phyloP scores from a whole-genome alignment of 2,113 vertebrate genomes.

The Nymphicus hollandicus region DNA sequence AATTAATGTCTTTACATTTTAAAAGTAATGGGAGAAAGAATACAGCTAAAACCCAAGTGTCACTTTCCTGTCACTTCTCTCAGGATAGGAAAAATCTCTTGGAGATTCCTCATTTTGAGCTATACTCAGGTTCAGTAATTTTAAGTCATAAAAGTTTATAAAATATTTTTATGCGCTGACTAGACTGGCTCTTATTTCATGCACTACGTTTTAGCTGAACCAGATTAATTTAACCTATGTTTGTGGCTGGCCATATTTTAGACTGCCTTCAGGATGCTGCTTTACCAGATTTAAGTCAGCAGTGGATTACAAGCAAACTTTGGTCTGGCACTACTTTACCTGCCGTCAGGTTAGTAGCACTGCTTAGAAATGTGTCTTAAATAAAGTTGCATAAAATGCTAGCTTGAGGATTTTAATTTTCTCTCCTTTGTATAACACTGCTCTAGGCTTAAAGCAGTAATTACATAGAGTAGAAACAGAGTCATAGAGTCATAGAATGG shows the following conservation, averaged over 20 bases:
- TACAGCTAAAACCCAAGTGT: not conserved
- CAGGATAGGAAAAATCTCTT: not conserved
- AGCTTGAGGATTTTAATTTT: conserved; percentile 22
- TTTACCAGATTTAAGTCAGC: conserved; percentile 36
- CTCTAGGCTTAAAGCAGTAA: not conserved
- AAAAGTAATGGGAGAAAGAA: not conserved
- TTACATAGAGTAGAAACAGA: not conserved
- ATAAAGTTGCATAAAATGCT: conserved; percentile 23
- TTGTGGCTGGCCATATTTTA: conserved; percentile 25
- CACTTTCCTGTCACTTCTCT: not conserved
- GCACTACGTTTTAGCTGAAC: conserved; percentile 9
- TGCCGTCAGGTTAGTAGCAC: not conserved
- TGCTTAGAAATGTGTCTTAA: conserved; percentile 21
- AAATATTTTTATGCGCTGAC: conserved; percentile 21
- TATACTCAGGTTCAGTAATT: not conserved
- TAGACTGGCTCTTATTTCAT: conserved; percentile 29
- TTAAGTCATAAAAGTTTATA: conserved; percentile 19
- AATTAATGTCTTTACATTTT: not conserved
- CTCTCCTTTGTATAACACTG: not conserved
- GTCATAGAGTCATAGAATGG: not conserved
- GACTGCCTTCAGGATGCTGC: not conserved
- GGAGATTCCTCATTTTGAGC: not conserved
- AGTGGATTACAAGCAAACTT: conserved; percentile 39
- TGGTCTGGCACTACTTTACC: not conserved
- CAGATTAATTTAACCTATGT: conserved; percentile 46